Conservation (phyloP, 2,797 vertebrate genomes). For the Etheostoma perlongum region DNA sequence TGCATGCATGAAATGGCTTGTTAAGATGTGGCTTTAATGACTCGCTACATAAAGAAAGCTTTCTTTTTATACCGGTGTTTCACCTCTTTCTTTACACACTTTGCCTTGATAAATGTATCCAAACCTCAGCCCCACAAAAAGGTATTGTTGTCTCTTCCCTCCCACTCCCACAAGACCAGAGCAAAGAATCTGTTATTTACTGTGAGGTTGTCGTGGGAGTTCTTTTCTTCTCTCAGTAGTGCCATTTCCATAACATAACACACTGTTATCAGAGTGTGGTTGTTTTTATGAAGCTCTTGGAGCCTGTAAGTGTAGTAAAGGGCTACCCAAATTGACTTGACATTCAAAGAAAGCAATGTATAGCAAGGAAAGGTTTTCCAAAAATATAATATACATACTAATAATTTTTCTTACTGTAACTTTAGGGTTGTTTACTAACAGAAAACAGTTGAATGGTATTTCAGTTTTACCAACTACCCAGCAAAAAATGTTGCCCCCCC, state of each 20-base stretch:
- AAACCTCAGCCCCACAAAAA: not conserved
- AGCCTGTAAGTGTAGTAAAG: slow-evolving; percentile 26
- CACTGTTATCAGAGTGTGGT: slow-evolving; percentile 39
- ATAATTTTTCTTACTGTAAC: not conserved
- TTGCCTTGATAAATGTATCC: not conserved
- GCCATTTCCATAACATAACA: slow-evolving; percentile 39
- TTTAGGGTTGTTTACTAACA: not conserved
- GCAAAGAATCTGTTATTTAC: slow-evolving; percentile 12
- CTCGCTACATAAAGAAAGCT: not conserved
- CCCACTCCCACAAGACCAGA: slow-evolving; percentile 10
- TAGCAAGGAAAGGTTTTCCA: not conserved
- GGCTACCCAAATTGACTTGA: slow-evolving; percentile 10
- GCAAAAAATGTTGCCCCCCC: too few relatives aligned
- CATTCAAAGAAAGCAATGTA: slow-evolving; percentile 7
- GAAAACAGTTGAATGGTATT: not conserved
- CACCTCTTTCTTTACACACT: not conserved
- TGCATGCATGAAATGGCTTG: not conserved
- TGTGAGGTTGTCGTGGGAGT: slow-evolving; percentile 24
- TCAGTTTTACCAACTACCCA: not conserved
- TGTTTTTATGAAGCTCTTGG: slow-evolving; percentile 28
- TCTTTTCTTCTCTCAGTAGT: slow-evolving; percentile 10
- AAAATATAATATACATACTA: not conserved
- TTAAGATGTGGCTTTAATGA: not conserved
- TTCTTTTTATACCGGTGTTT: not conserved
- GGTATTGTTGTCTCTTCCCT: not conserved